These are phyloP conservation scores for Naja naja DNA, from an alignment of 2,113 vertebrate genomes.

Conservation along the genomic window DNA sequence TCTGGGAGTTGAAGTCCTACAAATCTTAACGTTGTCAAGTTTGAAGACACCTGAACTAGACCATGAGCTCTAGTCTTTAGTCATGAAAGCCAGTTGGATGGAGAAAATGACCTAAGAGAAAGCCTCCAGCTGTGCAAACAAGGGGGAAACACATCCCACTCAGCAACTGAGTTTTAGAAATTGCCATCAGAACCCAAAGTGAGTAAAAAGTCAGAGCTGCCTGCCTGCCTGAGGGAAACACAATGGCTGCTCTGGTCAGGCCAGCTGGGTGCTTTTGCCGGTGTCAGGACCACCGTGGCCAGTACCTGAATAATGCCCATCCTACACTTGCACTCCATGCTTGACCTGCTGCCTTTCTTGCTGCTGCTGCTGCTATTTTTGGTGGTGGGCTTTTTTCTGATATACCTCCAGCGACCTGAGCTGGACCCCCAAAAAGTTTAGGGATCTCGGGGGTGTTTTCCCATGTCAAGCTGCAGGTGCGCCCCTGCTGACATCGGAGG, in stretches of 20 bases:
- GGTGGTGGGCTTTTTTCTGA: constrained; percentile 6
- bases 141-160: constrained; percentile 1
- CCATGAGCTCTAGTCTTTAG: too few relatives aligned
- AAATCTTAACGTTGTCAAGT: too few relatives aligned
- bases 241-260: not conserved
- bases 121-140: constrained; percentile 34
- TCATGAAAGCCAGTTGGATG: too few relatives aligned
- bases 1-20: too few relatives aligned
- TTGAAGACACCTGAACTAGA: too few relatives aligned
- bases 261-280: not conserved
- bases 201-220: not conserved
- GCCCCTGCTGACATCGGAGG: not conserved
- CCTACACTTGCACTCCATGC: constrained; percentile 42
- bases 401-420: constrained; percentile 17
- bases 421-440: constrained; percentile 17
- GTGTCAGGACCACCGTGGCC: not conserved
- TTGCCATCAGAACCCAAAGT: not conserved
- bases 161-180: not conserved
- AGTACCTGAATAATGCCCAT: constrained; percentile 12
- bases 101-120: constrained; percentile 68
- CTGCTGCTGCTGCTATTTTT: constrained; percentile 26
- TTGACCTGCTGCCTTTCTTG: constrained; percentile 38
- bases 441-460: not conserved
- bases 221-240: not conserved
- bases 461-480: not conserved